Evolutionary conservation across 2,888 invertebrate species (phyloP).

Genomic region (Sthenelais limicola): DNA sequence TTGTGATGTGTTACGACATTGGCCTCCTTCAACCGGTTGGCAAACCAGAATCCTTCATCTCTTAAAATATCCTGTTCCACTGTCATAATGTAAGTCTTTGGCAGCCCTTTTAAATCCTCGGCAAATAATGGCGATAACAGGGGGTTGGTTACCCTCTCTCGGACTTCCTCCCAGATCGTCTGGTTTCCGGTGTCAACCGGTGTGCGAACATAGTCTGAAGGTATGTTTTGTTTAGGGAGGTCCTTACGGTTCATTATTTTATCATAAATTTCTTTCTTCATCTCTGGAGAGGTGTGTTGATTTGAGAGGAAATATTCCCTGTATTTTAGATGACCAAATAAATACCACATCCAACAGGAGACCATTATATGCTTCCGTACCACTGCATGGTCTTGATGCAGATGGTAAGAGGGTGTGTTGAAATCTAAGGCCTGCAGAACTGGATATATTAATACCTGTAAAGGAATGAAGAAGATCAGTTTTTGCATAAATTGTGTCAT

Average conservation of each 20-base stretch:
- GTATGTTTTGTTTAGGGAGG: neutral
- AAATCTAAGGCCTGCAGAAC: constrained; percentile 40
- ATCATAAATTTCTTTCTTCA: too few species aligned
- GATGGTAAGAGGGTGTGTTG: constrained; percentile 27
- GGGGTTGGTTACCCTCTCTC: neutral
- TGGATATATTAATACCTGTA: constrained; percentile 35
- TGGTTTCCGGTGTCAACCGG: constrained; percentile 3
- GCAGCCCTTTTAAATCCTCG: constrained; percentile 7
- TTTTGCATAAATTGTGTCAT: neutral
- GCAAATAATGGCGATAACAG: constrained; percentile 33
- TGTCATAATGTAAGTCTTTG: constrained; percentile 24
- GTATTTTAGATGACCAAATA: neutral
- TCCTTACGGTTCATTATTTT: neutral
- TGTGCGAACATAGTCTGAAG: neutral
- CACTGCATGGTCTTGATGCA: constrained; percentile 14
- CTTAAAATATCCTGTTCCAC: constrained; percentile 29
- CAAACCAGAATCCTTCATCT: constrained; percentile 33
- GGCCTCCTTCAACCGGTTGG: constrained; percentile 23
- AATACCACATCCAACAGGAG: constrained; percentile 20
- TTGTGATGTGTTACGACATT: constrained; percentile 19
- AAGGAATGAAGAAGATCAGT: neutral
- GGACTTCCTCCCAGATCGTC: constrained; percentile 16
- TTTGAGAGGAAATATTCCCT: constrained; percentile 19
- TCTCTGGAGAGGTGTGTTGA: constrained; percentile 19
- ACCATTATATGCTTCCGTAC: constrained; percentile 22